Evolutionary conservation across 2,888 invertebrate genomes (phyloP), one percentile per base, ranked within the genome.

Genomic region (Cerastis leucographa): DNA sequence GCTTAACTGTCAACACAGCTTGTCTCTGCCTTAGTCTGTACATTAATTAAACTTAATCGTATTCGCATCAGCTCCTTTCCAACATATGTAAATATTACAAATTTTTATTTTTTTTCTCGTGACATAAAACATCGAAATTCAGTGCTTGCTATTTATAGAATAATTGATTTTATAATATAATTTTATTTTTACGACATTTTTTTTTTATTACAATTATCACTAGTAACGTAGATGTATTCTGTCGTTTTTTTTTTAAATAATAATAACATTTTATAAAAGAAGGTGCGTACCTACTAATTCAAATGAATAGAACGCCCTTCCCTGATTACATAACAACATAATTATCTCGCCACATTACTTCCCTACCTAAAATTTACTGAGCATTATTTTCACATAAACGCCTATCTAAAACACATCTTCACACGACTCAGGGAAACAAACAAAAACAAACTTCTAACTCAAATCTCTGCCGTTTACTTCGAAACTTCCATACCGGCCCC

Each of bases 41-140:
- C 73, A 81, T 81, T 82, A 85, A 75, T 85, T 85, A 87, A 82
- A 88, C 85, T 87, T 88, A 79, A 83, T 83, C 84, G 76, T 84
- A 89, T 85, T 87, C 88, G 85, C 88, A 87, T 90, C 89, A 90
- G 88, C 90, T 73, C 88, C 86, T 88, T 85, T 86, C 90, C 94
- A 95, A 94, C 93, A 91, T 92, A 93, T 94, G 93, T 96, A 95
- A 94, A 95, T 95, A 94, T 94, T 94, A 93, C 94, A 93, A 93
- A 93, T 93, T 91, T 89, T 90, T 88, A 84, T 93, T 91, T 92
- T 91, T 91, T 91, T 80, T 80, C 80, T 92, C 84, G 96, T 96
- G 96, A 94, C 93, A 93, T 94, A 95, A 94, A 95, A 96, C 95
- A 95, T 96, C 94, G 93, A 95, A 95, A 94, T 94, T 96, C 96